Evolutionary conservation across 2,113 vertebrate genomes (phyloP).

Genomic region (Numida meleagris): DNA sequence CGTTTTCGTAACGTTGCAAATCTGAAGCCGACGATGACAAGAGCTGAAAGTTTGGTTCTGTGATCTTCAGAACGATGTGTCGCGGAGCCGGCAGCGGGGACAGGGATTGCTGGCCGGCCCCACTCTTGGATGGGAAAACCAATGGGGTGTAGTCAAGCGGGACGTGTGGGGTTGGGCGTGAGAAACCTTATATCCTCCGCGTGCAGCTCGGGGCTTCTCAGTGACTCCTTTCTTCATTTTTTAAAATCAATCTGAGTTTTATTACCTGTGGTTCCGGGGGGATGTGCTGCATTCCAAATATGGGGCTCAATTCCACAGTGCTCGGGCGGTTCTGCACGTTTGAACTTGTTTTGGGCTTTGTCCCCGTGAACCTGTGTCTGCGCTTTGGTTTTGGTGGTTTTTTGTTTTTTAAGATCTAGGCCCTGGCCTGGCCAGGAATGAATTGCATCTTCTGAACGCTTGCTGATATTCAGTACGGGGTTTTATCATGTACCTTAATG

Average conservation of each 20-base stretch:
- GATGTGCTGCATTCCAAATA: not conserved
- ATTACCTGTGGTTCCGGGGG: not conserved
- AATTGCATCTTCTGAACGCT: slow-evolving; percentile 30
- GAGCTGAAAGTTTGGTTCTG: slow-evolving; percentile 18
- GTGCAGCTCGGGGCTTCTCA: not conserved
- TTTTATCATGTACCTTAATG: not conserved
- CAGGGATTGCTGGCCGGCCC: not conserved
- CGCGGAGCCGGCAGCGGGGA: not conserved
- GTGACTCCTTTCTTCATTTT: not conserved
- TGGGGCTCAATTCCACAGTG: not conserved
- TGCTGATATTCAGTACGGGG: not conserved
- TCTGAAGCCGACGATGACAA: slow-evolving; percentile 20
- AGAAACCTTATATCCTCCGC: not conserved
- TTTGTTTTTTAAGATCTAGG: not conserved
- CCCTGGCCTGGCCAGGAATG: not conserved
- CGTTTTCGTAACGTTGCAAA: slow-evolving; percentile 33
- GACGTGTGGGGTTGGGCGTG: not conserved
- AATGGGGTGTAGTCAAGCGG: not conserved
- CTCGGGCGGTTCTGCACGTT: not conserved
- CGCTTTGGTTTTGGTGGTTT: not conserved
- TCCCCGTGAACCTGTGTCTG: not conserved
- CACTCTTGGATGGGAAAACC: not conserved
- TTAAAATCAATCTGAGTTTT: slow-evolving; percentile 2
- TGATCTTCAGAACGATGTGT: slow-evolving; percentile 30
- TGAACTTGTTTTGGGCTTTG: slow-evolving; percentile 28